These are phyloP conservation scores for Palythoa grandis DNA, from an alignment of 92 coral and sea anemone genomes.

Conservation along the genomic window DNA sequence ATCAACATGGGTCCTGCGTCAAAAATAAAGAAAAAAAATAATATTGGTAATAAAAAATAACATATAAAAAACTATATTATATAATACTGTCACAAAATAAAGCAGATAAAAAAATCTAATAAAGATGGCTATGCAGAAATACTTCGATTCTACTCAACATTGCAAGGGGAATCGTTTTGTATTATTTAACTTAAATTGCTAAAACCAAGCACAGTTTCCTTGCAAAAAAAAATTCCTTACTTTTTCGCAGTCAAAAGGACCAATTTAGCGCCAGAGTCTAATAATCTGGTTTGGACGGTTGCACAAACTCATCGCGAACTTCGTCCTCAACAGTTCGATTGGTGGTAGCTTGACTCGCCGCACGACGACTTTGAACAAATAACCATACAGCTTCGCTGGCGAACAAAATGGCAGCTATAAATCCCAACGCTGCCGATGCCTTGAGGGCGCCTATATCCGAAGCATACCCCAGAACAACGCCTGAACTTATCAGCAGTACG, in stretches of 20 bases:
- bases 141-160: too few species aligned
- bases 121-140: too few species aligned
- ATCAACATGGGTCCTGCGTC: too few species aligned
- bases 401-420: slow-evolving; percentile 75
- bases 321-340: slow-evolving; percentile 45
- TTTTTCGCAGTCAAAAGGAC: not conserved
- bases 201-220: too few species aligned
- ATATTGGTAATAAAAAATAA: too few species aligned
- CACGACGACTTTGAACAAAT: slow-evolving; percentile 70
- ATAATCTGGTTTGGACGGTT: slow-evolving; percentile 37
- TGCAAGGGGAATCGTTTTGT: too few species aligned
- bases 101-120: too few species aligned
- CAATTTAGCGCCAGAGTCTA: not conserved
- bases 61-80: too few species aligned
- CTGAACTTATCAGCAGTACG: slow-evolving; percentile 70
- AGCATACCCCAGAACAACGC: slow-evolving; percentile 67
- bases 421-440: slow-evolving; percentile 82
- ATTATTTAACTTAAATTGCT: too few species aligned
- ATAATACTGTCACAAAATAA: too few species aligned
- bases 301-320: slow-evolving; percentile 63
- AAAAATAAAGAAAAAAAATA: too few species aligned
- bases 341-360: slow-evolving; percentile 10
- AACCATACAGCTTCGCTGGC: slow-evolving; percentile 66
- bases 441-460: not conserved
- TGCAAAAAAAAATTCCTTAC: not conserved